Conservation (phyloP, 2,888 invertebrate genomes). For the Glyphotaelius pellucidus region DNA sequence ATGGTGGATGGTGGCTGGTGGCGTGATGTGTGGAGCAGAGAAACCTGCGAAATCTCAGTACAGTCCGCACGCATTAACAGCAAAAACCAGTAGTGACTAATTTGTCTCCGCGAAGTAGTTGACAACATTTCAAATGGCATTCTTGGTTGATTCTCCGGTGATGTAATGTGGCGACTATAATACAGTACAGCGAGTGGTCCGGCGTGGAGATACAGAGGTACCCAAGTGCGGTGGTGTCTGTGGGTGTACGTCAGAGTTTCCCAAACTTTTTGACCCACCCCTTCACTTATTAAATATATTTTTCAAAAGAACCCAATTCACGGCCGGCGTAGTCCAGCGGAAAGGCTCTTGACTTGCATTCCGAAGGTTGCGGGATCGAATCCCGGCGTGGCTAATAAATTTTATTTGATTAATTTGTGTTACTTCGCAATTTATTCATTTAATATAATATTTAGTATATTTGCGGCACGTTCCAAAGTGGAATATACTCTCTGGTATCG, state of each 20-base stretch:
- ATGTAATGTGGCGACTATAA: slow-evolving; percentile 4
- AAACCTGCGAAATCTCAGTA: not conserved
- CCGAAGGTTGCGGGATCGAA: too few relatives aligned
- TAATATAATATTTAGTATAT: too few relatives aligned
- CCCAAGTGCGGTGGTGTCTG: not conserved
- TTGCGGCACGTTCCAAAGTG: too few relatives aligned
- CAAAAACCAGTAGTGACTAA: slow-evolving; percentile 12
- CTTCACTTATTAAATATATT: not conserved
- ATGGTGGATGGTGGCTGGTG: too few relatives aligned
- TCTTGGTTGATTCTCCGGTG: slow-evolving; percentile 24
- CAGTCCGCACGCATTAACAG: not conserved
- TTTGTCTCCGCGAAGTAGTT: not conserved
- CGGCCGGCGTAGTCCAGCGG: too few relatives aligned
- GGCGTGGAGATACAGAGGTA: not conserved
- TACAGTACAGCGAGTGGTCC: not conserved
- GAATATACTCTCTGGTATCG: too few relatives aligned
- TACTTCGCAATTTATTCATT: too few relatives aligned
- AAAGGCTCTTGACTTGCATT: too few relatives aligned
- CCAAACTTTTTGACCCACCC: not conserved
- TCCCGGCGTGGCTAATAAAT: too few relatives aligned
- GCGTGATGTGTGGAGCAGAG: not conserved
- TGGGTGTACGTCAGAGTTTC: not conserved
- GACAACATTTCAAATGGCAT: slow-evolving; percentile 25
- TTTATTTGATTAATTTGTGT: too few relatives aligned
- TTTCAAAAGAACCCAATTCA: not conserved